Evolutionary conservation across 2,888 invertebrate genomes (phyloP), one percentile per base, ranked within the genome.

Genomic region (Mesoligia furuncula): DNA sequence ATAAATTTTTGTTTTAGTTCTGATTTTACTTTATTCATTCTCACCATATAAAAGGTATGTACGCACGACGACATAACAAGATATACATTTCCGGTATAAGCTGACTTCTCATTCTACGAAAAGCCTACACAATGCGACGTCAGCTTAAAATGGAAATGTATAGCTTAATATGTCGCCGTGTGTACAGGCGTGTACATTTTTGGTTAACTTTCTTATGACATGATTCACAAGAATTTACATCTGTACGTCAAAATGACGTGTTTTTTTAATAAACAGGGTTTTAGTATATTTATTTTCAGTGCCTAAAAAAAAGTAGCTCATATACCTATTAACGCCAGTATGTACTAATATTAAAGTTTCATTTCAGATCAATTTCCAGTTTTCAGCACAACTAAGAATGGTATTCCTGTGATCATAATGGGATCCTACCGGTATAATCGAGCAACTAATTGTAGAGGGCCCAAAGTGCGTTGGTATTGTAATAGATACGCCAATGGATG

Each of bases 391-490:
- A 85, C 80, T 5, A 86, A 62, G 15, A 59, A 75, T 57, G 85
- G 85, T 2, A 77, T 77, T 17, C 86, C 73, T 31, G 80, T 86
- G 8, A 48, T 85, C 5, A 64, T 59, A 11, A 31, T 85, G 2
- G 85, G 85, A 13, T 17, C n/a, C 0, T 80, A 86, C 45, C 77
- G 86, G 7, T 85, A 75, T 39, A 80, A 85, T 20, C 62, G 67
- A 36, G 62, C 54, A 11, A 72, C 8, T 36, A 48, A 17, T 6
- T 76, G 64, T 59, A 83, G 36, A 57, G 84, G 84, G 0, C 20
- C 67, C 1, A 78, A 75, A 73, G 61, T 73, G 9, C 70, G 85
- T 2, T 85, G 84, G 84, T 73, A 66, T 15, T 84, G 84, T 59
- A 72, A 39, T 0, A 69, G 57, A 27, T 59, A 75, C 45, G 24